Conservation (phyloP, 2,797 vertebrate genomes). For the Mormyrus proboscirostris region DNA sequence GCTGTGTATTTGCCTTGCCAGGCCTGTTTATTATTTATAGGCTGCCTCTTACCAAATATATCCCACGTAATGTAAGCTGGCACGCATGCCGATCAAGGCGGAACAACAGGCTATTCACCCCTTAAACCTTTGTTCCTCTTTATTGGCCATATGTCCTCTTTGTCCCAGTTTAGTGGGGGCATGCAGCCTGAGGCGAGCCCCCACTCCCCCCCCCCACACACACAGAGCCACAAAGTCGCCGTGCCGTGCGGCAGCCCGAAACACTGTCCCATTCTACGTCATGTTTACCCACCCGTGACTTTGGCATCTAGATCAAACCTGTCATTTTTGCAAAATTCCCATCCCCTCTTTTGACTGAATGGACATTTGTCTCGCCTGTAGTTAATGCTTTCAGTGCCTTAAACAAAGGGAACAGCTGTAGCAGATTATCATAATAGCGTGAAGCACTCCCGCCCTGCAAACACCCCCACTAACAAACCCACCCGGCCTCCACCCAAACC, state of each 20-base stretch:
- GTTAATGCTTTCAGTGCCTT: constrained; percentile 3
- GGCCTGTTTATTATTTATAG: constrained; percentile 4
- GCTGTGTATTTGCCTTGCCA: background rate
- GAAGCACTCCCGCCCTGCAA: background rate
- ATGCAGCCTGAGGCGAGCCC: background rate
- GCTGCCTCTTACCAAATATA: background rate
- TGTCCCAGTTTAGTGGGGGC: background rate
- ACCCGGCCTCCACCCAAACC: background rate
- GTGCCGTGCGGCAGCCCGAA: background rate
- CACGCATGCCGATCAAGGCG: background rate
- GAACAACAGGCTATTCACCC: background rate
- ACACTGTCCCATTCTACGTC: background rate
- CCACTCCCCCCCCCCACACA: background rate
- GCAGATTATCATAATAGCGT: constrained; percentile 18
- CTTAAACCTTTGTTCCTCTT: constrained; percentile 14
- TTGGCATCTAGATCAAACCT: background rate
- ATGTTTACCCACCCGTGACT: background rate
- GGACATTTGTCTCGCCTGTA: background rate
- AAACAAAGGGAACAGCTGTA: constrained; percentile 27
- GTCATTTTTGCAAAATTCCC: background rate
- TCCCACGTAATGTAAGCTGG: background rate
- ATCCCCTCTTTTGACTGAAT: background rate
- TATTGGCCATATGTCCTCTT: constrained; percentile 11
- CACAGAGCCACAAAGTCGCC: background rate
- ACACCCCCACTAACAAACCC: background rate